These are phyloP conservation scores for Gobiocypris rarus DNA, from an alignment of 2,113 vertebrate genomes.

Conservation along the genomic window DNA sequence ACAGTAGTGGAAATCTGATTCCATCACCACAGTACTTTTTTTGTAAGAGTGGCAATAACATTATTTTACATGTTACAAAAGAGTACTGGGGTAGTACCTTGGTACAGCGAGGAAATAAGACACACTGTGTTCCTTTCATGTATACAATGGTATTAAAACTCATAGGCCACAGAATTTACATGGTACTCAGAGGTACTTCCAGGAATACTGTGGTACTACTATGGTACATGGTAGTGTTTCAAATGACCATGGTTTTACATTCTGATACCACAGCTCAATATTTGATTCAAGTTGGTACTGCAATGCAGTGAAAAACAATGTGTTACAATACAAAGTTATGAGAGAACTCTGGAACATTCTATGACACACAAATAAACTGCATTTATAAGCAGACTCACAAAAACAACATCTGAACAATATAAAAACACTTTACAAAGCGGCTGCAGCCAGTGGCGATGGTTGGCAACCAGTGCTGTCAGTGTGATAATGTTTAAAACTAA, in stretches of 20 bases:
- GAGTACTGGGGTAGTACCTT: not conserved
- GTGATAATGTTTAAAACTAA: not conserved
- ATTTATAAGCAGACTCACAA: not conserved
- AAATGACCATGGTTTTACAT: not conserved
- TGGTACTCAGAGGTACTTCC: not conserved
- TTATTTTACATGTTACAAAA: not conserved
- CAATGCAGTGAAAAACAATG: slow-evolving; percentile 1
- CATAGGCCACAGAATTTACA: not conserved
- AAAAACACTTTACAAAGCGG: not conserved
- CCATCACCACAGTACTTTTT: not conserved
- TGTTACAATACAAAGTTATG: no score
- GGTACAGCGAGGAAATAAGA: not conserved
- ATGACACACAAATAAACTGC: not conserved
- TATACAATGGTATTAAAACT: not conserved
- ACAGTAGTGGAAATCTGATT: not conserved
- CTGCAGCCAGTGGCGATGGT: not conserved
- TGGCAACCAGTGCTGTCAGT: not conserved
- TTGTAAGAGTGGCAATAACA: not conserved
- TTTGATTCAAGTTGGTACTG: not conserved
- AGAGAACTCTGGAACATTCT: no score
- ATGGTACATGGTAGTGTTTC: not conserved
- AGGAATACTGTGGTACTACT: not conserved
- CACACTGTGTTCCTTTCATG: not conserved
- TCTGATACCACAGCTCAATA: no score
- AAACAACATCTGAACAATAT: not conserved